Conservation (phyloP, 1,140 invertebrate genomes). For the Panagrolaimus sp. region DNA sequence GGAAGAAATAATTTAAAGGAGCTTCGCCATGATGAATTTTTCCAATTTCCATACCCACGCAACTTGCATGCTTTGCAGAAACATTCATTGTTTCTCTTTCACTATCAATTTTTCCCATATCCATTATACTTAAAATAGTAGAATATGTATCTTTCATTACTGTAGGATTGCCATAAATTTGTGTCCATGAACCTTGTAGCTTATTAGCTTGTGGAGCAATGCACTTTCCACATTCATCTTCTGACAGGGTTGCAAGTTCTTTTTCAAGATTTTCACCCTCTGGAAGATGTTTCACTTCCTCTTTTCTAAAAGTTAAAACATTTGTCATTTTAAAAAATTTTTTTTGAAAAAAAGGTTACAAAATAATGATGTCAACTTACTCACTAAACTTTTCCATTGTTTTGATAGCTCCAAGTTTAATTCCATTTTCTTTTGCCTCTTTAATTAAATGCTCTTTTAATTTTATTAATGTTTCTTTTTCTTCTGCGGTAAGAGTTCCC, state of each 20-base stretch:
- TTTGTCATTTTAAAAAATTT: background rate
- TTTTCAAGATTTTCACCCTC: conserved; percentile 9
- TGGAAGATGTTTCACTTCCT: background rate
- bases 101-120: background rate
- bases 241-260: conserved; percentile 2
- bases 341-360: background rate
- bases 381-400: conserved; percentile 1
- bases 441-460: conserved; percentile 1
- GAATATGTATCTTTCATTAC: conserved; percentile 14
- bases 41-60: conserved; percentile 14
- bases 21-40: background rate
- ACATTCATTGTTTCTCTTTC: background rate
- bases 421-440: background rate
- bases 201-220: background rate
- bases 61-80: background rate
- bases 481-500: background rate
- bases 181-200: conserved; percentile 7
- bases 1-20: conserved; percentile 1
- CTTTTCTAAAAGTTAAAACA: background rate
- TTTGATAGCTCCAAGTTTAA: background rate
- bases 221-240: conserved; percentile 6
- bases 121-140: conserved; percentile 8
- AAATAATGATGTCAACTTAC: background rate
- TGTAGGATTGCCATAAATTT: conserved; percentile 17
- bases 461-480: background rate